These are phyloP conservation scores for Drosophila anomelani DNA, from an alignment of 2,888 invertebrate genomes.

Conservation along the genomic window DNA sequence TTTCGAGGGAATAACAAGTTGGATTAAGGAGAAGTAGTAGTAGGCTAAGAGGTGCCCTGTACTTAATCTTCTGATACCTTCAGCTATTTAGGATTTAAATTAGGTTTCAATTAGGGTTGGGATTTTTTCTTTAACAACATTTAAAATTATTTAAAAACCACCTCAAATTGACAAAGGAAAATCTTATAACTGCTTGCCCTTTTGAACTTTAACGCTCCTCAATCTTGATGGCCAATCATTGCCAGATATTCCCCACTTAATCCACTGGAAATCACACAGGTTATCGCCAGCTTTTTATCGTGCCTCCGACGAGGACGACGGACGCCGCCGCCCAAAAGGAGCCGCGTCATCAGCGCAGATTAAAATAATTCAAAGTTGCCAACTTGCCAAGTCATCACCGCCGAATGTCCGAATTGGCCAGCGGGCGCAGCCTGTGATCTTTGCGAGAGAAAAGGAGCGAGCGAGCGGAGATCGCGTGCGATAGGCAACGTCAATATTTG, in stretches of 20 bases:
- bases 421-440: constrained; percentile 38
- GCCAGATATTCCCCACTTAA: constrained; percentile 3
- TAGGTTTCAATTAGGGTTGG: too few relatives aligned
- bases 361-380: constrained; percentile 72
- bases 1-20: constrained; percentile 20
- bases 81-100: neutral
- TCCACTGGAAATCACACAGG: constrained; percentile 8
- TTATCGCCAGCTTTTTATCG: constrained; percentile 76
- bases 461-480: constrained; percentile 67
- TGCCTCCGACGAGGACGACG: constrained; percentile 28
- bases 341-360: constrained; percentile 78
- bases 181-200: neutral
- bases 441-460: constrained; percentile 10
- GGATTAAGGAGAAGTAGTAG: neutral
- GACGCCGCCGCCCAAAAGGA: constrained; percentile 45
- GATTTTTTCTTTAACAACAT: neutral
- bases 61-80: too few relatives aligned
- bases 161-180: neutral
- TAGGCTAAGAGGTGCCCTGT: neutral
- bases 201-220: neutral
- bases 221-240: neutral
- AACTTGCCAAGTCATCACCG: constrained; percentile 70
- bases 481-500: constrained; percentile 79
- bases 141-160: neutral
- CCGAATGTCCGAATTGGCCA: constrained; percentile 52